Conservation (phyloP, 2,797 vertebrate species). For the Calcarius lapponicus region DNA sequence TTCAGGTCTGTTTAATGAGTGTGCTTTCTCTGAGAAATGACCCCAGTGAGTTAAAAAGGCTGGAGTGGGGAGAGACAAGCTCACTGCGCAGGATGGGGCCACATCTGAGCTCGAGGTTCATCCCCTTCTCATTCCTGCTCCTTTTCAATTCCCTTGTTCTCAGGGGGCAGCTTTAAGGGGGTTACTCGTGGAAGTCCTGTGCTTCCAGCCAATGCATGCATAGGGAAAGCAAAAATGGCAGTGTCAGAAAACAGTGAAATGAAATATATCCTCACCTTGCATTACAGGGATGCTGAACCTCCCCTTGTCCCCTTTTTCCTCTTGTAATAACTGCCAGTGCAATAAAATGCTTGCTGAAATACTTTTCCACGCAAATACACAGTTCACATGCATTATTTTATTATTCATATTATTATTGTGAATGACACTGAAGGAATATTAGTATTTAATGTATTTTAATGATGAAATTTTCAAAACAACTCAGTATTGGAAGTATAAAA, state of each 20-base stretch:
- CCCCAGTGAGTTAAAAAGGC: not conserved
- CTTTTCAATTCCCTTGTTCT: not conserved
- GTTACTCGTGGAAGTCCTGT: not conserved
- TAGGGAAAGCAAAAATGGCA: not conserved
- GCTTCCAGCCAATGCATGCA: not conserved
- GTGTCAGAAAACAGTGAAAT: not conserved
- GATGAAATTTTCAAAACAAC: not conserved
- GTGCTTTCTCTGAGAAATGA: not conserved
- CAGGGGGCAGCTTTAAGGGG: not conserved
- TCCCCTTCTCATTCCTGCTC: not conserved
- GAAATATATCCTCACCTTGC: not conserved
- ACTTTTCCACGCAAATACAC: not conserved
- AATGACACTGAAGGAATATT: not conserved
- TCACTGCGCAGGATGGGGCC: fast-evolving
- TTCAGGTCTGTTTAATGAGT: not conserved
- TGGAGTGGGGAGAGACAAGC: fast-evolving
- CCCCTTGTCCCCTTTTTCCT: not conserved
- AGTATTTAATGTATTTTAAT: not conserved
- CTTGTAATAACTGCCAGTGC: not conserved
- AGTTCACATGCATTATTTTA: not conserved
- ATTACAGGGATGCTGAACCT: not conserved
- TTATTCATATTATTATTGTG: not conserved
- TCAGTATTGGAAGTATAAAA: not conserved
- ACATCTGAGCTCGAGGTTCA: not conserved
- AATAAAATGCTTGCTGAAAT: not conserved